phyloP scores from a whole-genome alignment of 2,113 vertebrate genomes.

The Dasyurus viverrinus region DNA sequence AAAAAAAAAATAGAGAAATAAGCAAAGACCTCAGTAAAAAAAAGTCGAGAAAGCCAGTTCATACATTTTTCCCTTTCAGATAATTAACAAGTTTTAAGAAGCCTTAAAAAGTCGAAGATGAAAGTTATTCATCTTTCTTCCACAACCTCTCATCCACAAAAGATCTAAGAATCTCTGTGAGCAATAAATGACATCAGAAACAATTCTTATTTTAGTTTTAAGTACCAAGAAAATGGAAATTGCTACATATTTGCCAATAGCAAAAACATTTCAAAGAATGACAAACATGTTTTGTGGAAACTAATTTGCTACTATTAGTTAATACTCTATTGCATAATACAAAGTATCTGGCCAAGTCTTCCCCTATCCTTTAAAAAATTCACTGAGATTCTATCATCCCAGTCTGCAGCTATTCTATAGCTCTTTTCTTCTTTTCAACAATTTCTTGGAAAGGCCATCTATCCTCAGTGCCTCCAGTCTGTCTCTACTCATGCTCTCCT shows the following conservation, averaged over 20 bases:
- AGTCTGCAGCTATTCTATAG: background rate
- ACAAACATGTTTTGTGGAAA: conserved; percentile 64
- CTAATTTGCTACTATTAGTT: conserved; percentile 57
- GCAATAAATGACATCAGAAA: background rate
- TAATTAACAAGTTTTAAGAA: background rate
- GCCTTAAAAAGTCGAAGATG: background rate
- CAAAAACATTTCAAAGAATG: conserved; percentile 46
- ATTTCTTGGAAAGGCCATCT: background rate
- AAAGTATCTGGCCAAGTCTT: conserved; percentile 47
- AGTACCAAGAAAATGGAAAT: conserved; percentile 54
- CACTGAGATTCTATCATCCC: background rate
- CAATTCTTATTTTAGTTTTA: background rate
- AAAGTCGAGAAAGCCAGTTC: background rate
- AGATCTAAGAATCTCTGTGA: conserved; percentile 8
- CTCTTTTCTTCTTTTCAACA: background rate
- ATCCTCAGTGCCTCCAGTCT: background rate
- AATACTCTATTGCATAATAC: conserved; percentile 76
- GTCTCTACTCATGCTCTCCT: background rate
- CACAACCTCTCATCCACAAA: background rate
- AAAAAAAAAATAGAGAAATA: background rate
- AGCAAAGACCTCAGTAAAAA: background rate
- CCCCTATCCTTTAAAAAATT: background rate
- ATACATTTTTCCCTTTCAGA: background rate
- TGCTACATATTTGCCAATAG: conserved; percentile 16
- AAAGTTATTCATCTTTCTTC: conserved; percentile 16